Percentiles rank a stretch among this genome's conserved stretches.
phyloP scores from a whole-genome alignment of 2,888 invertebrate genomes.

The Malthinus flaveolus region DNA sequence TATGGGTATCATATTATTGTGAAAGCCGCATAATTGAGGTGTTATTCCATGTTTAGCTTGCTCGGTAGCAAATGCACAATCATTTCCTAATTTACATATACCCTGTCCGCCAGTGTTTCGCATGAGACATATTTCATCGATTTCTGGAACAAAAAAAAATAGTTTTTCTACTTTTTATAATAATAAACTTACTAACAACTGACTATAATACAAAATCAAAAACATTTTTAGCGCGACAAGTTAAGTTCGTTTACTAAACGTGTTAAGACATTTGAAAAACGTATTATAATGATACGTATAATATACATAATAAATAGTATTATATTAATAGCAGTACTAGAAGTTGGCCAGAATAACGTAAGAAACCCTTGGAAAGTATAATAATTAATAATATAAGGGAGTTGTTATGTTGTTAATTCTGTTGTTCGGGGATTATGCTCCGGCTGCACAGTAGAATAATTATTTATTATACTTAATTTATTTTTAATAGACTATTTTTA shows the following conservation, averaged over 20 bases:
- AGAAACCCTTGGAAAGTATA: too few species aligned
- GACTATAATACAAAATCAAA: background rate
- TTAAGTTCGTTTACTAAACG: background rate
- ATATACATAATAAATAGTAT: too few species aligned
- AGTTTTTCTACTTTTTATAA: background rate
- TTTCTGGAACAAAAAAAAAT: background rate
- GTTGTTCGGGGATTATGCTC: too few species aligned
- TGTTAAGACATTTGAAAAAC: background rate
- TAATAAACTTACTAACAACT: background rate
- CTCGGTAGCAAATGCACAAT: background rate
- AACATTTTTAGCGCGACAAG: background rate
- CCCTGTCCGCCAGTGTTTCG: background rate
- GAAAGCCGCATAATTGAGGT: background rate
- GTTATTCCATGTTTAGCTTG: background rate
- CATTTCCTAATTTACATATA: background rate
- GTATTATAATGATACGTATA: too few species aligned
- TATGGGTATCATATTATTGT: background rate
- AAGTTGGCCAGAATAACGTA: too few species aligned
- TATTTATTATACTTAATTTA: too few species aligned
- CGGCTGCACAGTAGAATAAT: too few species aligned
- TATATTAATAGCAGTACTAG: too few species aligned
- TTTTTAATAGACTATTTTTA: too few species aligned
- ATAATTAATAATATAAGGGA: too few species aligned
- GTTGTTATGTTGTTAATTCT: too few species aligned
- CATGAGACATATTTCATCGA: background rate